Evolutionary conservation across 2,113 vertebrate species (phyloP), one percentile per base, ranked within the genome.

Genomic region (Aramus guarauna): DNA sequence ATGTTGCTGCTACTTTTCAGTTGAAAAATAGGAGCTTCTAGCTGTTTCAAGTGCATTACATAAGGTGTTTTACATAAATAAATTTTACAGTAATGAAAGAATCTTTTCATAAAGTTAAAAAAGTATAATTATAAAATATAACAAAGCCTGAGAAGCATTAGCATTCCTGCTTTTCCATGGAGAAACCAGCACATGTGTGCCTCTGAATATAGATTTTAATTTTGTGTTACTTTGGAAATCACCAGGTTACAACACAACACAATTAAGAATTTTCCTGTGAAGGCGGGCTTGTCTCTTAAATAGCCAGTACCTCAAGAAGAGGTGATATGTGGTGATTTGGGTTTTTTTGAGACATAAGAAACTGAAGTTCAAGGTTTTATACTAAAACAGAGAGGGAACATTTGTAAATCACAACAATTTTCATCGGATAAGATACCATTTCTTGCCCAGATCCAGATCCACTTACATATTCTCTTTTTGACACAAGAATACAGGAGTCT

Each of bases 101-200:
- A 74, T 16, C 26, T 76, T 59, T 32, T 55, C 29, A 41, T 18
- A 13, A 84, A 91, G 4, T 53, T 30, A 29, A 66, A 86, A 41
- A 37, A 56, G 52, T 7, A 36, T 1, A 34, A 37, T 32, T 13
- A 34, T 7, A 48, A 9, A 43, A 26, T 15, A 50, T 27, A 71
- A 64, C 13, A 36, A 75, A 84, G 15, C 20, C 16, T 52, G n/a
- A 60, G 27, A 74, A 84, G 8, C 27, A 48, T 30, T 53, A 17
- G 47, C 74, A 71, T 39, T 74, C 14, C 39, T 45, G 6, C 14
- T 94, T 81, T 84, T 30, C 52, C 16, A 41, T 9, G 6, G 15
- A 52, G 64, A 80, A 89, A 52, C 1, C 29, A 71, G 43, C 23
- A 39, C 0, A 15, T 2, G 0, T 22, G 8, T 43, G 12, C 8